These are phyloP conservation scores for Teinopalpus imperialis DNA, from an alignment of 2,888 invertebrate genomes.

Conservation along the genomic window DNA sequence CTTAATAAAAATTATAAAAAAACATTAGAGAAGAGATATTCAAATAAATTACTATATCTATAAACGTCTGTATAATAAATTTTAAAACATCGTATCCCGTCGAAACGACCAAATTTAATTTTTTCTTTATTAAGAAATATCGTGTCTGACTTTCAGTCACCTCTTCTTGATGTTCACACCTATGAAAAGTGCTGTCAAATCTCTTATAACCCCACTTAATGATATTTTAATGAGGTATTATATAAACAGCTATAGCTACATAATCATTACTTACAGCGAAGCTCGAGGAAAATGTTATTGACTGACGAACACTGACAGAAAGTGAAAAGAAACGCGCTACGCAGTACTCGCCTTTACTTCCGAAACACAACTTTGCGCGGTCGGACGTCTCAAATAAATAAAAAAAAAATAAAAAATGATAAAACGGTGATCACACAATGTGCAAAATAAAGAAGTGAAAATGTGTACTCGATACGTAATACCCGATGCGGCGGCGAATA, in stretches of 20 bases:
- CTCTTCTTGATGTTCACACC: neutral
- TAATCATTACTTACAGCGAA: slow-evolving; percentile 19
- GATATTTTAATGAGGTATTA: slow-evolving; percentile 21
- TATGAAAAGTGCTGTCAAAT: slow-evolving; percentile 8
- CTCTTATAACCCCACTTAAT: slow-evolving; percentile 15
- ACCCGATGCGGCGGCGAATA: slow-evolving; percentile 51
- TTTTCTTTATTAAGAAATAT: no score
- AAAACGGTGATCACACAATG: slow-evolving; percentile 36
- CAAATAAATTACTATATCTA: no score
- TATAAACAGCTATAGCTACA: slow-evolving; percentile 19
- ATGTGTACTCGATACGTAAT: slow-evolving; percentile 42
- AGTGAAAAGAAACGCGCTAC: slow-evolving; percentile 66
- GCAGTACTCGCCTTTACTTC: slow-evolving; percentile 58
- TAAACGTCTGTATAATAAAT: no score
- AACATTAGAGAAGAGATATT: no score
- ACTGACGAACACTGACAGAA: slow-evolving; percentile 44
- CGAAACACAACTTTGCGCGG: slow-evolving; percentile 59
- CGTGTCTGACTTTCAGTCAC: no score
- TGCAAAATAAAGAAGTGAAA: slow-evolving; percentile 41
- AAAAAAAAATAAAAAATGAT: slow-evolving; percentile 35
- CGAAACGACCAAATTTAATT: no score
- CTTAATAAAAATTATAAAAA: no score
- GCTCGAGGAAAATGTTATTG: slow-evolving; percentile 37
- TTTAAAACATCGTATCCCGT: no score
- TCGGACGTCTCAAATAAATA: slow-evolving; percentile 48